Conservation (phyloP, 2,888 invertebrate species). For the Drosophila paramelanica region DNA sequence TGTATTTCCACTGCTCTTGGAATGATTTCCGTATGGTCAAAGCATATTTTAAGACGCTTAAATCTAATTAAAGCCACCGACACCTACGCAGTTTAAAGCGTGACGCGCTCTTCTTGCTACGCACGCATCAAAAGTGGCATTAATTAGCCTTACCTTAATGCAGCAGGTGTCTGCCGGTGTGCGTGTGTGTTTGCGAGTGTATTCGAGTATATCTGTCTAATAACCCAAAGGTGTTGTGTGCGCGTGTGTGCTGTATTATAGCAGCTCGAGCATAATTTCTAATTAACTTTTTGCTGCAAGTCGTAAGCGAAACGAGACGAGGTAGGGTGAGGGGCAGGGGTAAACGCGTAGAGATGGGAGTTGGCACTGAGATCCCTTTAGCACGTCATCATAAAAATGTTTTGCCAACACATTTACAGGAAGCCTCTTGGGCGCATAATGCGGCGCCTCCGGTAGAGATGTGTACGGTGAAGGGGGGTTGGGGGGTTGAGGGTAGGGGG, state of each 20-base stretch:
- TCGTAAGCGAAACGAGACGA: slow-evolving; percentile 10
- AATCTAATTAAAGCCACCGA: slow-evolving; percentile 11
- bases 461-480: neutral
- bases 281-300: slow-evolving; percentile 73
- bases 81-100: slow-evolving; percentile 37
- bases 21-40: neutral
- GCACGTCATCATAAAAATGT: slow-evolving; percentile 80
- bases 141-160: slow-evolving; percentile 62
- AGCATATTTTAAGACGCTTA: neutral
- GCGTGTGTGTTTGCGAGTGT: slow-evolving; percentile 13
- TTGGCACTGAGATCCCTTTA: slow-evolving; percentile 65
- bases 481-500: neutral
- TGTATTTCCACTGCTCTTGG: no score
- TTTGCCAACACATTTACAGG: slow-evolving; percentile 73
- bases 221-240: slow-evolving; percentile 68
- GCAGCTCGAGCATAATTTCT: slow-evolving; percentile 74
- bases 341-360: neutral
- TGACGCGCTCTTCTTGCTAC: slow-evolving; percentile 25
- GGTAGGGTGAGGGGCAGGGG: neutral
- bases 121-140: slow-evolving; percentile 64
- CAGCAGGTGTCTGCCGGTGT: slow-evolving; percentile 24
- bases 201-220: slow-evolving; percentile 52
- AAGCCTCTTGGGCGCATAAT: slow-evolving; percentile 62
- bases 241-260: slow-evolving; percentile 34
- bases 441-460: neutral